Evolutionary conservation across 2,888 invertebrate genomes (phyloP).

Genomic region (Onthophagus sagittarius): DNA sequence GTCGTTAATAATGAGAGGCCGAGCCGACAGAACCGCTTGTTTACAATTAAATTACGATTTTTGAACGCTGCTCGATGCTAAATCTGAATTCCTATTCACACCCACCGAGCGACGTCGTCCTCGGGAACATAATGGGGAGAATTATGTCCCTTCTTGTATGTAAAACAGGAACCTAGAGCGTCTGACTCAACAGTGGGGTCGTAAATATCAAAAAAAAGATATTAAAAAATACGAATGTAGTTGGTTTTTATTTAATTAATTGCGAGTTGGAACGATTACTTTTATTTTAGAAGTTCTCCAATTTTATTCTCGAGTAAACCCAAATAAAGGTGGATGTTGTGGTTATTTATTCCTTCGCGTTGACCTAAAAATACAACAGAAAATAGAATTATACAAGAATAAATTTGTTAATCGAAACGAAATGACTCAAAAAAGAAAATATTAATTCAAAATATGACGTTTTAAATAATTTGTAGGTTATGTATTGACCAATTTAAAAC

Average conservation of each 20-base stretch:
- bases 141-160: background rate
- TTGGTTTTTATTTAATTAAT: no score
- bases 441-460: no score
- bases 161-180: background rate
- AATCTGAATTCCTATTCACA: background rate
- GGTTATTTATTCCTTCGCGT: slow-evolving; percentile 61
- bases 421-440: no score
- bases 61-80: background rate
- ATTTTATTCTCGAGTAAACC: slow-evolving; percentile 77
- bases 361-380: slow-evolving; percentile 12
- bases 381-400: no score
- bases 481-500: no score
- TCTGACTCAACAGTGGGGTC: background rate
- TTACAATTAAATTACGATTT: background rate
- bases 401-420: no score
- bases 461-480: no score
- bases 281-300: slow-evolving; percentile 57
- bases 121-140: background rate
- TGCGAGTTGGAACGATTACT: no score
- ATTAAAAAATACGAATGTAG: no score
- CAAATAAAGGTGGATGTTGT: slow-evolving; percentile 77
- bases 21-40: background rate
- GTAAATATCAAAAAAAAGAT: background rate
- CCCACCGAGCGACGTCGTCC: background rate
- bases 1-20: background rate